Evolutionary conservation across 2,888 invertebrate genomes (phyloP), one percentile per base, ranked within the genome.

Genomic region (Eupeodes latifasciatus): DNA sequence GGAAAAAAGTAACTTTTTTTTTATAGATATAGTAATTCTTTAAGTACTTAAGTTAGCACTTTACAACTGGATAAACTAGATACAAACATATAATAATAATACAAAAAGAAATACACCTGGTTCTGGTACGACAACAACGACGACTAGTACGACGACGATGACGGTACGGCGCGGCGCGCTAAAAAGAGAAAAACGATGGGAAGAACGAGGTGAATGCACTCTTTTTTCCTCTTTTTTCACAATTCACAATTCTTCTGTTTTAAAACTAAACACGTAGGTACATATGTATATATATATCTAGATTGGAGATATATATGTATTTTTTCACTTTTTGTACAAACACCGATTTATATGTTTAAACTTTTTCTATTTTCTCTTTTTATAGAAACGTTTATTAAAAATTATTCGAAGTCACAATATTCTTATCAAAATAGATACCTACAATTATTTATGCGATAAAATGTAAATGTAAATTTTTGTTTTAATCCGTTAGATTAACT

Each of bases 151-250:
- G 55, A 16, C 83, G 67, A 84, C 72, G 82, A 85, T 67, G 81
- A 80, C 76, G 80, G 76, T 77, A 78, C 77, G 81, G 75, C 78
- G 88, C 77, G 81, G 75, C 78, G 88, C 88, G 88, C 81, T 78
- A 88, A 88, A 88, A 81, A 88, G 88, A 88, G 88, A 88, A 85
- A 81, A 81, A 88, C 74, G 88, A 85, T 85, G 40, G 67, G 85
- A 81, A 88, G 72, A 69, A 69, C 53, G 57, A 72, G 88, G 88
- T 88, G 84, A 88, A 88, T 88, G 88, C 88, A 88, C 88, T 88
- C 88, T 84, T 84, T 88, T 86, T 88, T 62, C 75, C 16, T 62
- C 40, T 67, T 61, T 79, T 77, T 76, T 78, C 81, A 78, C 72
- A 74, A 84, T 85, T 81, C 85, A 88, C 88, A 77, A 85, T 78